Base-by-base conservation (phyloP, 1,140 invertebrate species). In the Metaphire vulgaris region DNA sequence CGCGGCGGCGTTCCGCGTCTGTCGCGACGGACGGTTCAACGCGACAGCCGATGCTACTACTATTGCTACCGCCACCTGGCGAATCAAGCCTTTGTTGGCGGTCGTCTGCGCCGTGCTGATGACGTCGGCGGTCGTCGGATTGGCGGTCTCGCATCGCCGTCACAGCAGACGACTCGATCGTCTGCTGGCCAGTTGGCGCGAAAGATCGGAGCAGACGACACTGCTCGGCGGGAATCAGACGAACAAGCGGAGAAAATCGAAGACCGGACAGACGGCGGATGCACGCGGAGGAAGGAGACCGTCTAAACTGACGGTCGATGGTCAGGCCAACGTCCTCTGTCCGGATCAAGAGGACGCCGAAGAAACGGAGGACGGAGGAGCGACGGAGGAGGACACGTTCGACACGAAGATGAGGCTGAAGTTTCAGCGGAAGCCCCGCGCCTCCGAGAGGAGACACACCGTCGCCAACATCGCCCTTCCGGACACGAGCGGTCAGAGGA, bases 381-480 rank as follows among this genome's bases (percentile, higher is more conserved):
- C 65, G 1, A 69, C 56, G 68, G 75, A 76, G 30, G 75, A 76
- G 30, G 68, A 76, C 56, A 28, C 21, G 12, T 76, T 76, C 56
- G 71, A 77, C 64, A 64, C 65, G 72, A 77, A 77, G 66, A 77
- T 74, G 72, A 41, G 76, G 64, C n/a, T 74, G 31, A n/a, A 67
- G n/a, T 30, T 71, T n/a, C 68, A 64, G 64, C 67, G 68, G 72
- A 76, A 72, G 67, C 41, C 41, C 6, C 15, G 65, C 31, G 28
- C 6, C 6, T 68, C 41, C 6, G 71, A 66, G 30, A 34, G 77
- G 56, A 68, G 75, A 16, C 75, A 79, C 71, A 79, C 77, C 1
- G 75, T 78, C 32, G 77, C 77, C 34, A 78, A 78, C 68, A 76
- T 78, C 33, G 68, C 67, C 29, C 28, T 74, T 14, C 72, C 56